Percentiles rank a stretch among this genome's conserved stretches.
Conservation (phyloP, 1,140 invertebrate species). For the Liolophura sinensis region DNA sequence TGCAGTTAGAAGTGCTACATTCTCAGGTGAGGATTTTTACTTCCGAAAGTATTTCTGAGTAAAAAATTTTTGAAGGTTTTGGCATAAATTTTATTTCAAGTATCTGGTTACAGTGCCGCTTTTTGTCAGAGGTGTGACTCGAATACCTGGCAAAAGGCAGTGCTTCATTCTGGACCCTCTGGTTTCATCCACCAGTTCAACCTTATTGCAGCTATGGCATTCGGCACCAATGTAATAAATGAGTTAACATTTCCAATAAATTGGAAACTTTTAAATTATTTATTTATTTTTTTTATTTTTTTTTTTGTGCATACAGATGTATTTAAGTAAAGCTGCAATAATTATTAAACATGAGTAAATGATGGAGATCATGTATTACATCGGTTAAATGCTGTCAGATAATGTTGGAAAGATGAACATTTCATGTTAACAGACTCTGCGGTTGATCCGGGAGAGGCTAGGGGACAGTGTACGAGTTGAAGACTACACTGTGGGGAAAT, state of each 20-base stretch:
- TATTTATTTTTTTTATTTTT: constrained; percentile 6
- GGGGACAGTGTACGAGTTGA: constrained; percentile 91
- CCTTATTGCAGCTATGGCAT: too few relatives aligned
- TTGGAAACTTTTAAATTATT: too few relatives aligned
- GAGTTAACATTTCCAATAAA: not conserved
- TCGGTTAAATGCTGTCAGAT: not conserved
- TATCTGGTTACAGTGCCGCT: not conserved
- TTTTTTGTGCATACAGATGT: constrained; percentile 8
- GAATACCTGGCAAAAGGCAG: too few relatives aligned
- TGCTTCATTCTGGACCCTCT: too few relatives aligned
- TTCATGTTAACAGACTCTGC: constrained; percentile 45
- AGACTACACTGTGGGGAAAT: constrained; percentile 87
- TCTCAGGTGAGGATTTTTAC: constrained; percentile 79
- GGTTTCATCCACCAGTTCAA: too few relatives aligned
- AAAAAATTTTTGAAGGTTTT: not conserved
- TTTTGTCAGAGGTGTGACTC: not conserved
- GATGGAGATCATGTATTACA: not conserved
- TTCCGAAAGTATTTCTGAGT: constrained; percentile 6
- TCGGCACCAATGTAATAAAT: too few relatives aligned
- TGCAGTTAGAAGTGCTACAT: constrained; percentile 93
- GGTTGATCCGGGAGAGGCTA: constrained; percentile 83
- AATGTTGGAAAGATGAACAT: not conserved
- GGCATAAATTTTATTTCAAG: not conserved
- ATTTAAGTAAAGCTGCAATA: not conserved
- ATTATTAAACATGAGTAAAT: not conserved